Evolutionary conservation across 2,888 invertebrate genomes (phyloP), one percentile per base, ranked within the genome.

Genomic region (Heteropelma amictum): DNA sequence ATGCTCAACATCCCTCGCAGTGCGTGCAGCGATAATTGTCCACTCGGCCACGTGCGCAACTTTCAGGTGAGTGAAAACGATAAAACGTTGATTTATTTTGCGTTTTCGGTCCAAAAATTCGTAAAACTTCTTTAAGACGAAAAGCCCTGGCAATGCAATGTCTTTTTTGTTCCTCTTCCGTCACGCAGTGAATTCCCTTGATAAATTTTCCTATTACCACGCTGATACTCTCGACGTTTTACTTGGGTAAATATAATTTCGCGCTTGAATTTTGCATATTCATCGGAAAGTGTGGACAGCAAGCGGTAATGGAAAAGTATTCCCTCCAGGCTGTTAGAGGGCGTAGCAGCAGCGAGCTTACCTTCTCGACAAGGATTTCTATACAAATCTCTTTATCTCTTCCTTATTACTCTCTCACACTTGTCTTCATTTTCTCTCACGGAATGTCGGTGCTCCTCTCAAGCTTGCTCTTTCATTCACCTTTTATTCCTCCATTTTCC

Each of bases 21-120:
- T 47, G 91, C 92, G 30, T 94, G 94, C 88, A 93, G 92, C 81
- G 91, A 92, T 75, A 91, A 92, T 33, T 94, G 94, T 82, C 90
- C 91, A 8, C 86, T 90, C 19, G 93, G 93, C 5, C 90, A 92
- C 83, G 91, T 92, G 30, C 88, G 91, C 47, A 92, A 92, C 85
- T 91, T 90, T 84, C 91, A 91, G 88, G 92, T 90, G 83, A 84
- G 84, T 45, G 42, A 47, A 45, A 58, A 53, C 21, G 54, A 28
- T 14, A 30, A 30, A 26, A 17, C 8, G 14, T 12, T 38, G n/a
- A 3, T 14, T 14, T 38, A 38, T 38, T 14, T n/a, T 38, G 12
- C n/a, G n/a, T n/a, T n/a, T n/a, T n/a, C n/a, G n/a, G n/a, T n/a
- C n/a, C n/a, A 6, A 38, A 2, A 5, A 38, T 38, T 38, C 6